Base-by-base conservation (phyloP, 2,888 invertebrate genomes). In the Busseola fusca region DNA sequence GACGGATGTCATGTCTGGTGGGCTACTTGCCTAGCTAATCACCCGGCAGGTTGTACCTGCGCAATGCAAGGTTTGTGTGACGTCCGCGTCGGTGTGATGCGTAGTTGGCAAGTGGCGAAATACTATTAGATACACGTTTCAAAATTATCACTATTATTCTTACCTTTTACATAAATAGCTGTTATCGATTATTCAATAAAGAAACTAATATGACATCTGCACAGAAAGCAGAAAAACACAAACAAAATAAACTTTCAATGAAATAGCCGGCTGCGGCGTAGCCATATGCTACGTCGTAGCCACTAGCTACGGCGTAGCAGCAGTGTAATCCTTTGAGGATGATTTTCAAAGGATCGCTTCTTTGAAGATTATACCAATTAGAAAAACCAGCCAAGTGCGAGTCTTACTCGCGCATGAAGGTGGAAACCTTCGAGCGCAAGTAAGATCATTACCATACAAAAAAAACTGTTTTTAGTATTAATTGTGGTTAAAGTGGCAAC, bases 241-340 rank as follows among this genome's bases (percentile, higher is more conserved):
- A 69, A 4, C 18, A 52, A 21, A 42, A 42, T n/a, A 56, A 56
- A 71, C 18, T 9, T n/a, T 2, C 7, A 54, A 18, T 7, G 37
- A 58, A n/a, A 14, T 9, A 42, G 5, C 42, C 7, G 34, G 16
- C 0, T 34, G 34, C n/a, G 21, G 6, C 27, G 18, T 40, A 25
- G 45, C 25, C 42, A 27, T 16, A 14, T 30, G 73, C 76, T 73
- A 73, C 73, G 68, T 2, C 65, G 72, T 75, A 73, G 58, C 42
- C 6, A 0, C 14, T 68, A 6, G 45, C 76, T 74, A 60, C 77
- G 59, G 21, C 69, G 42, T 68, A 76, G 59, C 69, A 12, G 12
- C 30, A 50, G 25, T 48, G 48, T 25, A 50, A 25, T 72, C 7
- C 3, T 48, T 48, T 21, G 6, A 18, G 12, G 37, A 40, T 40